These are phyloP conservation scores for Echeneis naucrates DNA, from an alignment of 2,797 vertebrate species.

Conservation along the genomic window DNA sequence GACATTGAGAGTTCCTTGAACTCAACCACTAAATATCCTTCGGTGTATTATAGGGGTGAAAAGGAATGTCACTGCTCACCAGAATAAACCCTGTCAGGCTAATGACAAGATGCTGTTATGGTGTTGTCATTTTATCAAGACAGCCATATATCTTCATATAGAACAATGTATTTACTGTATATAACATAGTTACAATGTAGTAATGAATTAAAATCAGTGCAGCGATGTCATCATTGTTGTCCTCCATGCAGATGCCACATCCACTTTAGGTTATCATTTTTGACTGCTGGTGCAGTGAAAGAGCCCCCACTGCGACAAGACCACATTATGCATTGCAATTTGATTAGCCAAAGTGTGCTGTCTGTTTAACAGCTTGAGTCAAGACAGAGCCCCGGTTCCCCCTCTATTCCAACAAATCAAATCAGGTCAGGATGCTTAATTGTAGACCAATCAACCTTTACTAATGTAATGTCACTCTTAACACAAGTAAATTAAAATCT, in stretches of 20 bases:
- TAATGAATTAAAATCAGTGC: slow-evolving; percentile 21
- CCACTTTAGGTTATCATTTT: slow-evolving; percentile 42
- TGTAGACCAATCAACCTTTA: slow-evolving; percentile 88
- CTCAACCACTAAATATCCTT: slow-evolving; percentile 44
- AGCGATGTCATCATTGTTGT: slow-evolving; percentile 38
- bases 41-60: slow-evolving; percentile 29
- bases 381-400: slow-evolving; percentile 55
- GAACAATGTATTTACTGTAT: slow-evolving; percentile 9
- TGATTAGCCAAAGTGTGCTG: slow-evolving; percentile 72
- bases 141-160: slow-evolving; percentile 54
- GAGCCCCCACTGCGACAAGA: slow-evolving; percentile 23
- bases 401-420: slow-evolving; percentile 73
- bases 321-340: slow-evolving; percentile 59
- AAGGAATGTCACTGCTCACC: slow-evolving; percentile 40
- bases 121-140: slow-evolving; percentile 60
- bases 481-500: slow-evolving; percentile 87
- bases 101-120: slow-evolving; percentile 48
- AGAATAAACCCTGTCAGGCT: slow-evolving; percentile 62
- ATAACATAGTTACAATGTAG: slow-evolving; percentile 11
- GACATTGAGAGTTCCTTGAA: slow-evolving; percentile 65
- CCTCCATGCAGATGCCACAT: slow-evolving; percentile 38
- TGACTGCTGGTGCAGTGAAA: slow-evolving; percentile 39
- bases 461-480: slow-evolving; percentile 87
- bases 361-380: slow-evolving; percentile 65
- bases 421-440: slow-evolving; percentile 88